Base-by-base conservation (phyloP, 2,113 vertebrate genomes). In the Oreotrochilus melanogaster region DNA sequence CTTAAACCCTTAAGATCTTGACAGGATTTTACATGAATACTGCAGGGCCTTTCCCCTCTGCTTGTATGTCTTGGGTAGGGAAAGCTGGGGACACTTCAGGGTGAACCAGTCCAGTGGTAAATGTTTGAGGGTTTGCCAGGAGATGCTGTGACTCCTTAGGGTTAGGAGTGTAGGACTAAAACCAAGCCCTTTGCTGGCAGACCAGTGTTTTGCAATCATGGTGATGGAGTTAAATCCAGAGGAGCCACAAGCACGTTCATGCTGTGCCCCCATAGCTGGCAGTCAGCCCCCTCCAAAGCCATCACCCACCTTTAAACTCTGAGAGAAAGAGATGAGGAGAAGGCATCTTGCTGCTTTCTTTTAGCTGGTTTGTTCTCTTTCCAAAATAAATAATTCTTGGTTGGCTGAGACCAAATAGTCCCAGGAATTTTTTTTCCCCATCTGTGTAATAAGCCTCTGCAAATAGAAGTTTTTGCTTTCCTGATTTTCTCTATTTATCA, bases 341-440 rank as follows among this genome's bases (percentile, higher is more conserved):
- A 83, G 51, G 37, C 56, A 43, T 93, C 67, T 93, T 76, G 57
- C 75, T 62, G 60, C 64, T 93, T 62, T 54, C 37, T 67, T 88
- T 78, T 30, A 31, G 16, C 42, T 78, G 71, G 50, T 62, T 93
- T 92, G 72, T 92, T 94, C 69, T 64, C 60, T 53, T 88, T 88
- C 93, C 89, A 94, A 92, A 82, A 76, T 76, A 92, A 89, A 76
- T 89, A 93, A 58, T 86, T 90, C 48, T 89, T 73, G 70, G 33
- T 86, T 88, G 71, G 57, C 86, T 90, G 88, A 84, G 73, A 84
- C 69, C 33, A 58, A 47, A 66, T 19, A 71, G 73, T 90, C 92
- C 72, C 92, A 86, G 43, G 72, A 95, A 90, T 94, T 90, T 90
- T 88, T 65, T 90, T 92, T 93, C 78, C 86, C 88, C 72, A 42